Percentiles rank a stretch among this genome's conserved stretches.
Evolutionary conservation across 1,140 invertebrate species (phyloP).

Genomic region (Hyposmocoma kahamanoa): DNA sequence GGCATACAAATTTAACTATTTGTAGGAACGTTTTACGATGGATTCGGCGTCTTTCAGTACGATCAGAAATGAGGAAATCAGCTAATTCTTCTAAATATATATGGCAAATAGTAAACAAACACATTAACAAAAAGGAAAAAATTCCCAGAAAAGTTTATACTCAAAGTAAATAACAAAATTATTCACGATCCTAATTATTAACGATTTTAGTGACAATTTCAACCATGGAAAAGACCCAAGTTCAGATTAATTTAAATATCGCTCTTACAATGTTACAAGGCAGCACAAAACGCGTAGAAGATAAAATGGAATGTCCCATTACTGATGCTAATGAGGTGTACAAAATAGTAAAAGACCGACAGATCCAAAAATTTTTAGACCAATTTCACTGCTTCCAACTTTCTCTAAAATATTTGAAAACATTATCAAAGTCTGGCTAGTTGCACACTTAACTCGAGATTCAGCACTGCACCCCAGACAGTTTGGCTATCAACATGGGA

Average conservation of each 20-base stretch:
- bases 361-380: neutral
- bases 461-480: neutral
- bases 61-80: neutral
- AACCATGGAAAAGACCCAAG: neutral
- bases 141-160: neutral
- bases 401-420: slow-evolving; percentile 1
- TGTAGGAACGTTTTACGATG: neutral
- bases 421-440: neutral
- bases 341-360: neutral
- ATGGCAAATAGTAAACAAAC: slow-evolving; percentile 2
- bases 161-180: neutral
- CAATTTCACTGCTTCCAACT: neutral
- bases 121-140: neutral
- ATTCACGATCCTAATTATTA: neutral
- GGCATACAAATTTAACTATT: neutral
- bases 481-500: neutral
- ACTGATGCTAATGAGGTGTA: neutral
- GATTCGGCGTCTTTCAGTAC: neutral
- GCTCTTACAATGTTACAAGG: neutral
- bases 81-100: neutral
- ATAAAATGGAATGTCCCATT: neutral
- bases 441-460: neutral
- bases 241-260: neutral
- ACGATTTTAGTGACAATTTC: neutral
- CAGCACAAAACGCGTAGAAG: neutral